Base-by-base conservation (phyloP, 2,113 vertebrate species). In the Reinhardtius hippoglossoides region DNA sequence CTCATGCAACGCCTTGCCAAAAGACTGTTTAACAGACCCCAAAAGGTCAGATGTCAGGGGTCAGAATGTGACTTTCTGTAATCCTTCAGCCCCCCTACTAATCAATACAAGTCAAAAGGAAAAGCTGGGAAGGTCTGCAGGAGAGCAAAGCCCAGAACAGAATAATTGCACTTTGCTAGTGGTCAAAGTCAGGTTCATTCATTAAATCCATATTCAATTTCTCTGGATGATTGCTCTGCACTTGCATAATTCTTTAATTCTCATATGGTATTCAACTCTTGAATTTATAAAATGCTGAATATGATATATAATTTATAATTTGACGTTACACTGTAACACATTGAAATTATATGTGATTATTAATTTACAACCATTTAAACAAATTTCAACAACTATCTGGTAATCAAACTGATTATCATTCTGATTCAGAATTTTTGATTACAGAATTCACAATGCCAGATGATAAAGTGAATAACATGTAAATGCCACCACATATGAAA, bases 51-150 rank as follows among this genome's bases (percentile, higher is more conserved):
- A 57, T 73, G 71, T 81, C 81, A 70, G 2, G 3, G 82, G 82
- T 89, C 73, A 88, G 73, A 80, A 78, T 83, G 84, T 81, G 72
- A 84, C 57, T 66, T 83, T 77, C 31, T 54, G 62, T 82, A 84
- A 91, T 90, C 59, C 75, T 55, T 78, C 70, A 68, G 42, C 70
- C 26, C 27, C 52, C 48, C 70, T 31, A 20, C 9, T 67, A 65
- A 90, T 91, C 84, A 85, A 89, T 90, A 79, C 15, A 21, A 69
- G 50, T 73, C n/a, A 79, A 74, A 71, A 56, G 21, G 52, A 63
- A 84, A 82, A 71, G 67, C 23, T 12, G 15, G 66, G 60, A 55
- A 68, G 20, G 31, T 74, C 37, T 78, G 61, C 31, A 54, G 73
- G 58, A 74, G 55, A 71, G 16, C 10, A 72, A 70, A 77, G 31